Conservation (phyloP, 35 echinoderm and acorn worm species). For the Stichopus chloronotus region DNA sequence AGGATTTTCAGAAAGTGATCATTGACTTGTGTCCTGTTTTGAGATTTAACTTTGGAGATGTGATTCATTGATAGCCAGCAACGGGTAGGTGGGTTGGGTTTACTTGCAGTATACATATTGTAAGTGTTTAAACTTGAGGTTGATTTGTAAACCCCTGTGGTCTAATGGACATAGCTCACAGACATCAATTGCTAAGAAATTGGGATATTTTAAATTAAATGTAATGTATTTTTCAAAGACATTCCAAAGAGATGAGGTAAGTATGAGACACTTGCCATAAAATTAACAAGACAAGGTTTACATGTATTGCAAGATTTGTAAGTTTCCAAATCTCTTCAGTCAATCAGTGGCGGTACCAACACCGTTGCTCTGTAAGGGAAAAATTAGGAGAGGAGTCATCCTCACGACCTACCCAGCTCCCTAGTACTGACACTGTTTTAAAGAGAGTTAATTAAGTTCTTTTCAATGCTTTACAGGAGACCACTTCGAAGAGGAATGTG, state of each 20-base stretch:
- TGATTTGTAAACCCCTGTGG: not conserved
- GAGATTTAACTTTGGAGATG: not conserved
- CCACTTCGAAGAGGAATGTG: no score
- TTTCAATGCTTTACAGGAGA: no score
- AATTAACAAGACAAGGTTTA: conserved; percentile 10
- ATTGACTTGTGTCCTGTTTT: no score
- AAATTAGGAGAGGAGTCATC: no score
- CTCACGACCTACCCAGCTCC: no score
- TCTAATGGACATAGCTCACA: no score
- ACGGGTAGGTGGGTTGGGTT: not conserved
- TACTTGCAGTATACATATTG: not conserved
- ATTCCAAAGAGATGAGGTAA: not conserved
- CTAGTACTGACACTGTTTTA: no score
- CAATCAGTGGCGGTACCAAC: no score
- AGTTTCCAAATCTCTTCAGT: conserved; percentile 8
- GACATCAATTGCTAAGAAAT: not conserved
- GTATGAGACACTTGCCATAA: not conserved
- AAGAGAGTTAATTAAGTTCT: no score
- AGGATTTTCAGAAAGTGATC: not conserved
- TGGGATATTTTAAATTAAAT: no score
- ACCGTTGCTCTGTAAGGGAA: no score
- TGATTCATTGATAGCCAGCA: not conserved
- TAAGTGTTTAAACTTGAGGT: no score
- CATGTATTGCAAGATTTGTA: conserved; percentile 9
- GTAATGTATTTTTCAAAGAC: not conserved